Percentiles rank a stretch among this genome's conserved stretches.
Evolutionary conservation across 2,113 vertebrate species (phyloP).

Genomic region (Cololabis saira): DNA sequence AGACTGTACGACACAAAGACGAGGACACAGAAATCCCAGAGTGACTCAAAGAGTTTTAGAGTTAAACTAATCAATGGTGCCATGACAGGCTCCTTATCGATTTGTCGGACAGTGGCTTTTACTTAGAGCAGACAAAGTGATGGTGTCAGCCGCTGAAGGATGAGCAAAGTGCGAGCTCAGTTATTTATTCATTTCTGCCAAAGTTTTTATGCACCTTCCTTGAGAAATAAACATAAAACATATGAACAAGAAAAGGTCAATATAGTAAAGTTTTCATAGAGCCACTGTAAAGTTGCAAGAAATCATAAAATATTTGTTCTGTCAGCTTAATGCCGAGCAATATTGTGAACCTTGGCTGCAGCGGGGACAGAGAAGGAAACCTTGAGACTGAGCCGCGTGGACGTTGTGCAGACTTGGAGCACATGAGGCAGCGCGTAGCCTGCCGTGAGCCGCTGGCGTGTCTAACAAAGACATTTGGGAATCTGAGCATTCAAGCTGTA

Average conservation of each 20-base stretch:
- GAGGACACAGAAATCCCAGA: conserved; percentile 31
- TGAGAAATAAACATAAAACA: conserved; percentile 56
- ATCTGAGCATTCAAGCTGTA: conserved; percentile 16
- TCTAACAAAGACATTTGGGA: conserved; percentile 52
- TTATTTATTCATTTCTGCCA: conserved; percentile 32
- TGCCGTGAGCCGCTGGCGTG: conserved; percentile 59
- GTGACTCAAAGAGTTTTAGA: conserved; percentile 51
- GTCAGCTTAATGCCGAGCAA: conserved; percentile 52
- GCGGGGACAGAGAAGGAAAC: conserved; percentile 41
- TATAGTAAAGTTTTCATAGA: conserved; percentile 36
- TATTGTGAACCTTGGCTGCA: conserved; percentile 41
- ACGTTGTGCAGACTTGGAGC: conserved; percentile 61
- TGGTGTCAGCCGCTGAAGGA: conserved; percentile 34
- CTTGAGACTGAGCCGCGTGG: conserved; percentile 68
- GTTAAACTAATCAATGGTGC: conserved; percentile 48
- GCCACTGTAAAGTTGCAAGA: conserved; percentile 39
- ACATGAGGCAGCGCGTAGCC: conserved; percentile 50
- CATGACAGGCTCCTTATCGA: conserved; percentile 58
- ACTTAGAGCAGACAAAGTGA: conserved; percentile 38
- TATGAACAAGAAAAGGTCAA: conserved; percentile 50
- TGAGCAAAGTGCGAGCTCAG: conserved; percentile 17
- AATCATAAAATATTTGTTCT: conserved; percentile 50
- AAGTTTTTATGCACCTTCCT: conserved; percentile 10
- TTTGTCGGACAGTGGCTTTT: conserved; percentile 11
- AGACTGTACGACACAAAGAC: conserved; percentile 24